Base-by-base conservation (phyloP, 2,888 invertebrate genomes). In the Lacanobia wlatinum region DNA sequence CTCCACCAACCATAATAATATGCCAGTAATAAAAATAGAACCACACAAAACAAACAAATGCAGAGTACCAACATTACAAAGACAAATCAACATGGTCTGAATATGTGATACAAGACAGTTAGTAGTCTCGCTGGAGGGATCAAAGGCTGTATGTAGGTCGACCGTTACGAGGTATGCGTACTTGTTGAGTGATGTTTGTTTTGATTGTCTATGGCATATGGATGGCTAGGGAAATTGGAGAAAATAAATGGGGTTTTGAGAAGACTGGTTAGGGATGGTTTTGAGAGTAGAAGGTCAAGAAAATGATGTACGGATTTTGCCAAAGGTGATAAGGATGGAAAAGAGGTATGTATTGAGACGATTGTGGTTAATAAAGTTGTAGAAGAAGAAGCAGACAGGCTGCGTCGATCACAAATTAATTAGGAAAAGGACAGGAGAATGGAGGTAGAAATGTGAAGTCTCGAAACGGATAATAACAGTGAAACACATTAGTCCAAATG, bases 121-220 rank as follows among this genome's bases (percentile, higher is more conserved):
- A 84, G 74, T 73, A 40, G 65, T 76, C 78, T 86, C 59, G 76
- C 72, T 84, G 83, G 85, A 85, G 84, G 87, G 86, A 84, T 84
- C 77, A 84, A 78, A 82, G 73, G 80, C 69, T 73, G 74, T 87
- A 87, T 87, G 84, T 90, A 78, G 89, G 89, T 52, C 89, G 74
- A 89, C 90, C 90, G 90, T 90, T 90, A 90, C 76, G 70, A 64
- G 55, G 61, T 67, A 60, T 68, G 38, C 58, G 38, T 28, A 48
- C 12, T 50, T 38, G 73, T 28, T 21, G 23, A 52, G 5, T 60
- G 58, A 8, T 56, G 66, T 65, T 71, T 72, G 78, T 71, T 80
- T 76, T 80, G 55, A 76, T 76, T 64, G 58, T 65, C 21, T 70
- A 50, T 38, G 12, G n/a, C 63, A 23, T 28, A 59, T 67, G 7